Evolutionary conservation across 2,888 invertebrate genomes (phyloP).

Genomic region (Drosophila meridiana): DNA sequence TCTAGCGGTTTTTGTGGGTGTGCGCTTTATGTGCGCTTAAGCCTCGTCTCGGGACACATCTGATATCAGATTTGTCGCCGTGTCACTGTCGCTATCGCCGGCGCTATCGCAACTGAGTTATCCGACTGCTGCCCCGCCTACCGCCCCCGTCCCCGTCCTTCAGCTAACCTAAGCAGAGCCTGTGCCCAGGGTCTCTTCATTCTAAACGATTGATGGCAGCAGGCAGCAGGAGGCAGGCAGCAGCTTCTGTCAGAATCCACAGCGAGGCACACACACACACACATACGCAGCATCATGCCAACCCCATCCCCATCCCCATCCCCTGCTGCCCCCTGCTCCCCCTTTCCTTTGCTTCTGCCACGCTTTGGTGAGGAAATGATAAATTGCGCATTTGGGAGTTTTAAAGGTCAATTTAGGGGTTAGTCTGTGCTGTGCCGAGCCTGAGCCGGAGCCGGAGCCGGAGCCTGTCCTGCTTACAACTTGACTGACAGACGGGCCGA

Average conservation of each 20-base stretch:
- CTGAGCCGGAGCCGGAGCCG: conserved; percentile 28
- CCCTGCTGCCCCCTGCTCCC: no score
- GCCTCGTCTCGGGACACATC: conserved; percentile 71
- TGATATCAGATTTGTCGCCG: conserved; percentile 74
- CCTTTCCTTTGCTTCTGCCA: not conserved
- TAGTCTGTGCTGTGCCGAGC: conserved; percentile 52
- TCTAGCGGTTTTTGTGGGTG: conserved; percentile 50
- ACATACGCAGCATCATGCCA: conserved; percentile 20
- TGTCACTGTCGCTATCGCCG: conserved; percentile 50
- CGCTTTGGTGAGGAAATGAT: conserved; percentile 80
- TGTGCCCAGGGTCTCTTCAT: conserved; percentile 55
- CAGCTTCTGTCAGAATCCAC: conserved; percentile 44
- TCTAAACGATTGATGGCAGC: conserved; percentile 73
- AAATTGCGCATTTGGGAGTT: conserved; percentile 84
- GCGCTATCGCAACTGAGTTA: conserved; percentile 38
- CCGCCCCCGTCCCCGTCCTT: not conserved
- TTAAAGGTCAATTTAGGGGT: conserved; percentile 85
- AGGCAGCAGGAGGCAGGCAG: conserved; percentile 43
- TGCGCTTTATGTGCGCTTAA: conserved; percentile 67
- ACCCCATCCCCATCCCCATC: no score
- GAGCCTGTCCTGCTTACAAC: conserved; percentile 48
- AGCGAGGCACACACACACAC: conserved; percentile 1
- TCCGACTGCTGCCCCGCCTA: not conserved
- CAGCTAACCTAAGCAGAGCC: not conserved
- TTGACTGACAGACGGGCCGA: conserved; percentile 54